phyloP scores from a whole-genome alignment of 2,888 invertebrate species.

The Caradrina clavipalpis region DNA sequence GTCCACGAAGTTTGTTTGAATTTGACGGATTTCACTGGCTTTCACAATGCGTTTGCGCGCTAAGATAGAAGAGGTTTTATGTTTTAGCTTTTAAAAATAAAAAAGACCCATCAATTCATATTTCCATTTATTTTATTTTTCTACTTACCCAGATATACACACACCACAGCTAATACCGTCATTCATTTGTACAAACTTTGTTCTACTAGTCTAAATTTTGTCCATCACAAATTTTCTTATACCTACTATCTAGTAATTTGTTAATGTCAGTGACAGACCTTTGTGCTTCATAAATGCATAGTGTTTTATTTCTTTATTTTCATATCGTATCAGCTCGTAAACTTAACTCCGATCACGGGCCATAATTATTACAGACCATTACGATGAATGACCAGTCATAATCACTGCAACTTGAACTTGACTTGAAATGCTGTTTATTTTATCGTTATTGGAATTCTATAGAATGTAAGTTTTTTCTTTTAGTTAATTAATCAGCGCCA shows the following conservation, averaged over 20 bases:
- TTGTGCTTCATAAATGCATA: constrained; percentile 28
- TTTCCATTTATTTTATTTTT: constrained; percentile 49
- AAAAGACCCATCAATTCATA: background rate
- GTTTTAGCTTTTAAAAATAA: background rate
- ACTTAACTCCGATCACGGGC: constrained; percentile 4
- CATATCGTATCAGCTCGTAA: background rate
- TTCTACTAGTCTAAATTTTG: constrained; percentile 23
- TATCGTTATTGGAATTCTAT: background rate
- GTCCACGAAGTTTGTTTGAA: too few relatives aligned
- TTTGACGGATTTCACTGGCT: too few relatives aligned
- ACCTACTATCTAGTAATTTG: constrained; percentile 13
- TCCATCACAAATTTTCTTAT: constrained; percentile 9
- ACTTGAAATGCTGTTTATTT: background rate
- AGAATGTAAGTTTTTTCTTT: background rate
- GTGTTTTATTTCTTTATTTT: background rate
- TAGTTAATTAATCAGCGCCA: background rate
- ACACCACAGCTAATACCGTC: constrained; percentile 6
- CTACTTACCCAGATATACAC: constrained; percentile 37
- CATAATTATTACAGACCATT: background rate
- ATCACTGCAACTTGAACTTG: background rate
- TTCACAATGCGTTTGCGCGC: background rate
- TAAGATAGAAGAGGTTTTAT: background rate
- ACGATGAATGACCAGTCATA: constrained; percentile 1
- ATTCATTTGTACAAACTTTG: constrained; percentile 36
- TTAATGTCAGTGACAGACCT: constrained; percentile 4